Evolutionary conservation across 1,140 invertebrate species (phyloP), one percentile per base, ranked within the genome.

Genomic region (Physella acuta): DNA sequence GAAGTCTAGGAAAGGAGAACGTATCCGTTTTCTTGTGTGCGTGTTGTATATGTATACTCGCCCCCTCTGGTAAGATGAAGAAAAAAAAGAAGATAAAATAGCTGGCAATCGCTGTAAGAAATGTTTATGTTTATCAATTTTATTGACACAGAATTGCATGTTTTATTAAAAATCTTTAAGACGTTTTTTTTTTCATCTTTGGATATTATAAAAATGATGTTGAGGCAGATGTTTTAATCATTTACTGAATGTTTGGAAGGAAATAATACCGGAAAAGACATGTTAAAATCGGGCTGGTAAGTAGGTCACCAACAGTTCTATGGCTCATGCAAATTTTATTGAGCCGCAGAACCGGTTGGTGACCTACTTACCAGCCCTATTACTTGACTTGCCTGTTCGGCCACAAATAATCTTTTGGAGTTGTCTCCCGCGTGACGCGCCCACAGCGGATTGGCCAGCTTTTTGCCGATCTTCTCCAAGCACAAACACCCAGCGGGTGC

Each of bases 381-480:
- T n/a, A n/a, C n/a, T n/a, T n/a, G n/a, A n/a, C 68, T 34, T 20
- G 61, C 51, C 55, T 83, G 81, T 63, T 83, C 81, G 3, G 75
- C 81, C 16, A 84, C 71, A 66, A 82, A 83, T 20, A 84, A 34
- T 16, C 80, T 51, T 11, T 76, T 73, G 8, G 64, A 75, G 17
- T 75, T 78, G 73, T 83, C 81, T 17, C 71, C 73, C 2, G 79
- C 68, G 71, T 78, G 75, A 16, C 76, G 68, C 5, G 77, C 74
- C 65, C 81, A 75, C 8, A 84, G 70, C 0, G 82, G 79, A 60
- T 78, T 79, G 30, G 76, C 44, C 24, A 82, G 68, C 53, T 72
- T 53, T 33, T 56, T n/a, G 2, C 62, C 68, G 30, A 78, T 65
- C 31, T 74, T 58, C 64, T 84, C 75, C 34, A 84, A 52, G 71